Evolutionary conservation across 2,113 vertebrate genomes (phyloP).

Genomic region (Chamaetylas fuelleborni): DNA sequence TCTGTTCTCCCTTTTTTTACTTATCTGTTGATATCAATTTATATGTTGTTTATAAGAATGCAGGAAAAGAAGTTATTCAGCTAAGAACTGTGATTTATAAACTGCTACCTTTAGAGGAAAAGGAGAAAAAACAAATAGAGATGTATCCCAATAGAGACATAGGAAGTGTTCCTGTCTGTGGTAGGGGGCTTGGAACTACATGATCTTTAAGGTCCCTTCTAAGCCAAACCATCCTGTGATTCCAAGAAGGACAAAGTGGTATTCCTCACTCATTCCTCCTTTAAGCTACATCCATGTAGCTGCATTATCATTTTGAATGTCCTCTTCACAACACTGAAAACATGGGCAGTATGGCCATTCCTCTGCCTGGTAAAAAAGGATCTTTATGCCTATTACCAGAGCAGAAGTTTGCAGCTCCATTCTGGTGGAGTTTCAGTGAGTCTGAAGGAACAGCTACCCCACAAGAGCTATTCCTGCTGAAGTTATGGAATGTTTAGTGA

Average conservation of each 20-base stretch:
- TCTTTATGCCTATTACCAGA: background rate
- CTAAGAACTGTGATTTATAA: background rate
- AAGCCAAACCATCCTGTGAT: background rate
- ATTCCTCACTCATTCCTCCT: background rate
- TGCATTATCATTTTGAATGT: too few species aligned
- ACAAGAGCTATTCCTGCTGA: background rate
- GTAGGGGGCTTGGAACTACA: background rate
- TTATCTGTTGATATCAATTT: background rate
- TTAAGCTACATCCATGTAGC: background rate
- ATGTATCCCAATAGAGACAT: accelerated
- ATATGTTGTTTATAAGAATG: background rate
- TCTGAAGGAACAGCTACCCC: background rate
- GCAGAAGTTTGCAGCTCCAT: background rate
- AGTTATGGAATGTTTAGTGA: background rate
- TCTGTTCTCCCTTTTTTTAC: background rate
- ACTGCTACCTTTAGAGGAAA: background rate
- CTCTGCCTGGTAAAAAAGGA: background rate
- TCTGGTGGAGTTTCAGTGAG: background rate
- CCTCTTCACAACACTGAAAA: background rate
- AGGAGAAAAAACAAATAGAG: background rate
- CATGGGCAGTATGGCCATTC: background rate
- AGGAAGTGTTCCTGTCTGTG: background rate
- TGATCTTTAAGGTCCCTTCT: background rate
- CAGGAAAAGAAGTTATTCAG: background rate
- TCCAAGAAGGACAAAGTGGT: background rate